Conservation (phyloP, 2,888 invertebrate species). For the Stegophylla sp. region DNA sequence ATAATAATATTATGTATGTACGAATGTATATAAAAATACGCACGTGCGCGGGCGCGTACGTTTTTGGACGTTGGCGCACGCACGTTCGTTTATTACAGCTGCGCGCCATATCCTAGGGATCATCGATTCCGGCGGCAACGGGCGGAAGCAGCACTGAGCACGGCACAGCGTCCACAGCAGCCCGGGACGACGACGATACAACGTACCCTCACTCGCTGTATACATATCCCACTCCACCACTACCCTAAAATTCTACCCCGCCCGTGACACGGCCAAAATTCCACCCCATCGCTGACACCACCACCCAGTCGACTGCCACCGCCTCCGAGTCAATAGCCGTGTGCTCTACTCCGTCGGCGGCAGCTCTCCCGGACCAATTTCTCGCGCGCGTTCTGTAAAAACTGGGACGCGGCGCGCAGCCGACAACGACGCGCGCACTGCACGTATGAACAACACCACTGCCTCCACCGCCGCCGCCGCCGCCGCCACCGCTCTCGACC, state of each 20-base stretch:
- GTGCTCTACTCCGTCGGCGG: neutral
- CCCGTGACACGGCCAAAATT: neutral
- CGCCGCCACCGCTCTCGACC: neutral
- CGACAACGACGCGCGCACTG: constrained; percentile 27
- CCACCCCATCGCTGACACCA: neutral
- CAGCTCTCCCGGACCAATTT: constrained; percentile 25
- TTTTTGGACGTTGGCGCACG: neutral
- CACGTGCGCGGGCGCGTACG: neutral
- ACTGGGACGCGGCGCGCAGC: constrained; percentile 30
- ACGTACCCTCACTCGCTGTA: neutral
- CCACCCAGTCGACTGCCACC: neutral
- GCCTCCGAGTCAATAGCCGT: constrained; percentile 6
- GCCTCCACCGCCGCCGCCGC: neutral
- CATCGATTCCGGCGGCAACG: constrained; percentile 26
- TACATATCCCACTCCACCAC: neutral
- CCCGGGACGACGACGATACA: constrained; percentile 20
- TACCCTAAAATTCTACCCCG: neutral
- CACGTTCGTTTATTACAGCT: constrained; percentile 17
- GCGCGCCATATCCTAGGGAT: constrained; percentile 43
- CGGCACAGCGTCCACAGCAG: constrained; percentile 35
- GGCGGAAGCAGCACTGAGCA: constrained; percentile 1
- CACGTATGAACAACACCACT: neutral
- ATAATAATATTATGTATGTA: neutral
- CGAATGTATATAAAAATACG: neutral
- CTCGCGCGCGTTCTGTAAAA: constrained; percentile 23